Base-by-base conservation (phyloP, 1,140 invertebrate genomes). In the Heliconius hermathena region DNA sequence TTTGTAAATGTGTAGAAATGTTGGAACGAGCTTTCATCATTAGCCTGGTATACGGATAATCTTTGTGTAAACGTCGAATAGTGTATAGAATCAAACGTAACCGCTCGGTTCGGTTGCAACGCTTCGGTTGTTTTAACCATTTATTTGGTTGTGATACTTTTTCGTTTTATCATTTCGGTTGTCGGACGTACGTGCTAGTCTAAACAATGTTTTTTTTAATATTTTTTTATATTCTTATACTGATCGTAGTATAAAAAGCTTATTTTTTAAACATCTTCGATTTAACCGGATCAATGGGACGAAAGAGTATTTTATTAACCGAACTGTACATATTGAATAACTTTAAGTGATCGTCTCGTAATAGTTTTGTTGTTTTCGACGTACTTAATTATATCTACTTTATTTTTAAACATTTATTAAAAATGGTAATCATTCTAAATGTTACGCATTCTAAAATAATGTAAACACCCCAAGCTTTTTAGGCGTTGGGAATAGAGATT, bases 1-100 rank as follows among this genome's bases (percentile, higher is more conserved):
- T 87, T 86, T 80, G 79, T 88, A 87, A 83, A 88, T 87, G 84
- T 83, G 89, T 92, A 92, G 91, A 86, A 89, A 89, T 91, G 87
- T 88, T 89, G 84, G 83, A 90, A 89, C 86, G 91, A 93, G 91
- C 92, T 94, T 93, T 92, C 87, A 83, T 90, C 91, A 89, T 92
- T 93, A 92, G 91, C 90, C 89, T 85, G 85, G 90, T 93, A 92
- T 92, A 91, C 92, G 90, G 90, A 89, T 83, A 82, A 77, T 81
- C 79, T 84, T 84, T 89, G 85, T 91, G 85, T 89, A 84, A 83
- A 87, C 87, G 76, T 83, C 72, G 74, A 87, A 88, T 89, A 91
- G 87, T 29, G 20, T 78, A 81, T 66, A 66, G 57, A 66, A 66
- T 13, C 0, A 72, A 71, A 71, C 70, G 22, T 71, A 26, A 60